These are phyloP conservation scores for Helicorthomorpha holstii DNA, from an alignment of 1,140 invertebrate species.

Conservation along the genomic window DNA sequence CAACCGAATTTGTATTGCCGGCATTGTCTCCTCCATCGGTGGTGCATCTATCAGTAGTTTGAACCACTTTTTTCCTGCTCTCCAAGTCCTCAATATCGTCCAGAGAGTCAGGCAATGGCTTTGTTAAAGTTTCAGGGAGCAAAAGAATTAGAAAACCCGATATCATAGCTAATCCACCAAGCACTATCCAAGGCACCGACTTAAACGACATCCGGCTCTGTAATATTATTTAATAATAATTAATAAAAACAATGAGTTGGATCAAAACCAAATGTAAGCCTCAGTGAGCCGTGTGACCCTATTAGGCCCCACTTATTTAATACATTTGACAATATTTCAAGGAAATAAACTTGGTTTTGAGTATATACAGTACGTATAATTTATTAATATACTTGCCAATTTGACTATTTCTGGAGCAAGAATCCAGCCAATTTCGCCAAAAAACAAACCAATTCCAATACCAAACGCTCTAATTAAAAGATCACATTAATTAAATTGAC, in stretches of 20 bases:
- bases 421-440: not conserved
- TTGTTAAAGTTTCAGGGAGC: slow-evolving; percentile 21
- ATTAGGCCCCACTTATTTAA: not conserved
- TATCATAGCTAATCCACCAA: slow-evolving; percentile 17
- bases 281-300: not conserved
- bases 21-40: not conserved
- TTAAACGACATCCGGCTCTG: not conserved
- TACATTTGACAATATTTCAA: too few relatives aligned
- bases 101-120: slow-evolving; percentile 20
- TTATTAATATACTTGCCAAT: not conserved
- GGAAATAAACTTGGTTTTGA: too few relatives aligned
- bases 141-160: slow-evolving; percentile 19
- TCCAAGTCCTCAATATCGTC: slow-evolving; percentile 18
- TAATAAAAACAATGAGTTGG: not conserved
- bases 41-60: not conserved
- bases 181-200: slow-evolving; percentile 16
- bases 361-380: too few relatives aligned
- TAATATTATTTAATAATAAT: not conserved
- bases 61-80: not conserved
- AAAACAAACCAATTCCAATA: not conserved
- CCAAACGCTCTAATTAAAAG: not conserved
- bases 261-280: not conserved
- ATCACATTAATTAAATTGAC: not conserved
- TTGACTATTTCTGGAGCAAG: not conserved
- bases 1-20: not conserved